Base-by-base conservation (phyloP, 2,113 vertebrate species). In the Stigmatopora nigra region DNA sequence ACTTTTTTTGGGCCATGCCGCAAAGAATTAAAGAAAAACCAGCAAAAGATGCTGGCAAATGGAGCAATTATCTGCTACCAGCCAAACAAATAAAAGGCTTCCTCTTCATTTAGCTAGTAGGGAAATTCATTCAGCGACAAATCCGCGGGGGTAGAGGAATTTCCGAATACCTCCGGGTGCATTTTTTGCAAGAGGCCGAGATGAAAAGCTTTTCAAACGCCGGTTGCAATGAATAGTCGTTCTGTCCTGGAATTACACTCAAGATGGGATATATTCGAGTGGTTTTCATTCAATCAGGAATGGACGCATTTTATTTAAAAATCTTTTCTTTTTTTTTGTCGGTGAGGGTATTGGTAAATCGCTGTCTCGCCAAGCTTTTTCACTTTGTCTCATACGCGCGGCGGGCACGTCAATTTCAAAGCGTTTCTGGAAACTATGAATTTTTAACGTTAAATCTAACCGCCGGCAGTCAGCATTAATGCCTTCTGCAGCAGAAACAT, bases 371-470 rank as follows among this genome's bases (percentile, higher is more conserved):
- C 68, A 22, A 22, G 22, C n/a, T 9, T 63, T 1, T 45, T 20
- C 47, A 25, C 31, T n/a, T 66, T 22, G 25, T 20, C 46, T 19
- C 17, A 14, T 65, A 16, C 31, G 12, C 41, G 6, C 14, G 63
- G 31, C 48, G 10, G n/a, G n/a, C 53, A 68, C 48, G 48, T 59
- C n/a, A 45, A 72, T 83, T 83, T 82, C 68, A 78, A 82, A 85
- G 71, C 71, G 49, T 76, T 71, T 68, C 58, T 60, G 9, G 61
- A 64, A 61, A 55, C 2, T 78, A 75, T 80, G 47, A 36, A 80
- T 70, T 81, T 86, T 84, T 83, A 71, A 84, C 75, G 69, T 75
- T 59, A 64, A 64, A 65, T 78, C 59, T 73, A 75, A 83, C 83
- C 69, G 41, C 56, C 36, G 78, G 75, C 77, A 55, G 63, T 61